Base-by-base conservation (phyloP, 2,113 vertebrate genomes). In the Scolopax mira region DNA sequence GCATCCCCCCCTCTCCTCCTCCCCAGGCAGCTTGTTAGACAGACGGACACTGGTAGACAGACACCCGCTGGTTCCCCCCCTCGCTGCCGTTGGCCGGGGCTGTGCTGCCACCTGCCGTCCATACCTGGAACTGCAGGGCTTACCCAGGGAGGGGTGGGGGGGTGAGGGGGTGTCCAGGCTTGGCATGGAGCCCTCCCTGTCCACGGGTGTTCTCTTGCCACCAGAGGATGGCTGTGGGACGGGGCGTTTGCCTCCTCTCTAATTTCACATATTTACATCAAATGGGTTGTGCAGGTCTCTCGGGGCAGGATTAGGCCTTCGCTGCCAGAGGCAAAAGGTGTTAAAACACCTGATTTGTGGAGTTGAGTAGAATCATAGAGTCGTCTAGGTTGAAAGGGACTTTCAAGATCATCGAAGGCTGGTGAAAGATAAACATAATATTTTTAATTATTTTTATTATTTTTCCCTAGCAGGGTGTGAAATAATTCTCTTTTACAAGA, bases 21-120 rank as follows among this genome's bases (percentile, higher is more conserved):
- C 11, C 14, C 19, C 35, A 2, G 9, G 3, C 58, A 69, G 22
- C 44, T 30, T 16, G 18, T 13, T 28, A 18, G 33, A n/a, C n/a
- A n/a, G n/a, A n/a, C n/a, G n/a, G n/a, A n/a, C n/a, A n/a, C n/a
- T n/a, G n/a, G n/a, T n/a, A n/a, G n/a, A n/a, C n/a, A n/a, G n/a
- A n/a, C n/a, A n/a, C n/a, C n/a, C n/a, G n/a, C n/a, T n/a, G n/a
- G n/a, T n/a, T n/a, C 35, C 10, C 10, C 21, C 4, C 35, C 6
- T 28, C 2, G 7, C 67, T 5, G 41, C 11, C 69, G 8, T 3
- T 92, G 52, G 42, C 74, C 25, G 70, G 42, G 57, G 61, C 62
- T 88, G 82, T 30, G 82, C 95, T 94, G 94, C 96, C 95, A 79
- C 66, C 96, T 97, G 85, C 55, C 14, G 95, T 61, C 54, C 61